Conservation (phyloP, 2,797 vertebrate genomes). For the Mus minutoides region DNA sequence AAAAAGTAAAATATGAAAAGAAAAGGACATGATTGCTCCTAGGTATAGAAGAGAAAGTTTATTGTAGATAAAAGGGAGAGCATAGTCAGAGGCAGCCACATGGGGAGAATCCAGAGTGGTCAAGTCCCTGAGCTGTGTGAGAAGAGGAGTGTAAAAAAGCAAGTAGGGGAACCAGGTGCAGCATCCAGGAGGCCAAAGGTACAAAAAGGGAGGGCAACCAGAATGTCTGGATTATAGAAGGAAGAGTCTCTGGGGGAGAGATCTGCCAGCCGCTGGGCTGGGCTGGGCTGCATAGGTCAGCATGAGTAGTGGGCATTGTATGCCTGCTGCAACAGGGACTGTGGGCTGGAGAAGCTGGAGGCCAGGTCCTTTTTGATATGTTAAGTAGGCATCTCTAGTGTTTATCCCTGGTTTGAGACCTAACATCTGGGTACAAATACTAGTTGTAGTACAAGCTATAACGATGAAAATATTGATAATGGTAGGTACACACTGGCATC, state of each 20-base stretch:
- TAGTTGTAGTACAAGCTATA: neutral
- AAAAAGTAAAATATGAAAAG: neutral
- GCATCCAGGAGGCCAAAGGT: neutral
- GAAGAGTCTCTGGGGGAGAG: neutral
- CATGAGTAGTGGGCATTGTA: neutral
- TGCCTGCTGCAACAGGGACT: neutral
- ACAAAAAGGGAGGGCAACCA: neutral
- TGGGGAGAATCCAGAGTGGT: neutral
- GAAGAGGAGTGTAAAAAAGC: too few relatives aligned
- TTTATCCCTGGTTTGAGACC: neutral
- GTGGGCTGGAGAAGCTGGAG: neutral
- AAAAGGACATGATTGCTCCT: neutral
- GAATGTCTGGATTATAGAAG: neutral
- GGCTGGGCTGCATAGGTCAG: neutral
- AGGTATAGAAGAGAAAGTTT: neutral
- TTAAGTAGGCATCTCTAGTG: neutral
- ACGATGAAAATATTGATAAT: neutral
- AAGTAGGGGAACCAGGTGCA: neutral
- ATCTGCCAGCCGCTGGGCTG: neutral
- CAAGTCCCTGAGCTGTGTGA: neutral
- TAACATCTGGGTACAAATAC: neutral
- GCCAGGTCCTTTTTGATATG: neutral
- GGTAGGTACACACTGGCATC: neutral
- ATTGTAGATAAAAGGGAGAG: neutral
- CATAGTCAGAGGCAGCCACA: neutral